Percentiles rank a stretch among this genome's conserved stretches.
phyloP scores from a whole-genome alignment of 2,797 vertebrate genomes.

The Ciconia nigra region DNA sequence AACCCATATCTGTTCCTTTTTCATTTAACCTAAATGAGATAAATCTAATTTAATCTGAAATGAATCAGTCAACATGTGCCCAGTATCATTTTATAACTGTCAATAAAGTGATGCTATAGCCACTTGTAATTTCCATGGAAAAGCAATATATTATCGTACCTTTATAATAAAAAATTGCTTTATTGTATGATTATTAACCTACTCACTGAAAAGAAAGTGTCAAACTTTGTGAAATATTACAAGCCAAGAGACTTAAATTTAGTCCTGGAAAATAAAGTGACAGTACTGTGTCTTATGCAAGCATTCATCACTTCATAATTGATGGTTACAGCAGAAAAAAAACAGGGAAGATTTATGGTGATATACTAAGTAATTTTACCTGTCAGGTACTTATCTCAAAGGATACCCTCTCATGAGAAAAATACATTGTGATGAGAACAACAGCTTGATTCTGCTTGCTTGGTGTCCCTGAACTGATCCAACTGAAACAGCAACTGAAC shows the following conservation, averaged over 20 bases:
- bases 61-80: background rate
- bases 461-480: background rate
- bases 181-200: background rate
- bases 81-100: background rate
- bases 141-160: background rate
- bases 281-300: background rate
- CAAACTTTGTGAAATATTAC: slow-evolving; percentile 12
- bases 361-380: background rate
- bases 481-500: background rate
- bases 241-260: background rate
- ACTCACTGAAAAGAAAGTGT: background rate
- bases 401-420: background rate
- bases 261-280: slow-evolving; percentile 7
- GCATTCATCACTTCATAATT: slow-evolving; percentile 21
- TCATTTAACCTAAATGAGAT: background rate
- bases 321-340: background rate
- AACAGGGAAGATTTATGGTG: background rate
- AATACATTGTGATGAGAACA: background rate
- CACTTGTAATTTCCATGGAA: background rate
- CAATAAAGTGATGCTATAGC: background rate
- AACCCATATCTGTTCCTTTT: background rate
- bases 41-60: background rate
- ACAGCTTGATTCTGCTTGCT: background rate
- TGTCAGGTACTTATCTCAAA: background rate
- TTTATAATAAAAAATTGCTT: background rate